Percentiles rank a stretch among this genome's conserved stretches.
phyloP scores from a whole-genome alignment of 1,140 invertebrate species.

The Hestina assimilis region DNA sequence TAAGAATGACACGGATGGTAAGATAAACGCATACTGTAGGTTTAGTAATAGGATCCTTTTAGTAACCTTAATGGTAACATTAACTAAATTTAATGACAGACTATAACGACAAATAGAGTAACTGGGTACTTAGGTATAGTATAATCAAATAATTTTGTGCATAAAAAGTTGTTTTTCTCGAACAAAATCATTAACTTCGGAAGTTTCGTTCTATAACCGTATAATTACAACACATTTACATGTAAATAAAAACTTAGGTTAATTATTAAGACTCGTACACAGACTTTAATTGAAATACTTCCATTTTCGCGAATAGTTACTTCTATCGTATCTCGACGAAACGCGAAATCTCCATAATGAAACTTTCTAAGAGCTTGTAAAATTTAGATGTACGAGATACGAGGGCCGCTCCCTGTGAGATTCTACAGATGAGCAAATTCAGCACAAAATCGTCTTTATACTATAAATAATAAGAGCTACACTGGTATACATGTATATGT shows the following conservation, averaged over 20 bases:
- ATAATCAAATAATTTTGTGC: no score
- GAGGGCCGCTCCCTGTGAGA: constrained; percentile 10
- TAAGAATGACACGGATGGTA: no score
- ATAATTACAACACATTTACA: not conserved
- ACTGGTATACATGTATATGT: not conserved
- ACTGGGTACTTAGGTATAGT: no score
- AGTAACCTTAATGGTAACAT: no score
- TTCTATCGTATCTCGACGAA: not conserved
- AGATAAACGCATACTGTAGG: no score
- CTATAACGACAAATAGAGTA: no score
- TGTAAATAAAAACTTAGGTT: not conserved
- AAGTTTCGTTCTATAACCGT: no score
- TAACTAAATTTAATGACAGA: no score
- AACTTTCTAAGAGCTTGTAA: constrained; percentile 34
- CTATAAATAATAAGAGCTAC: not conserved
- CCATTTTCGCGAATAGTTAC: not conserved
- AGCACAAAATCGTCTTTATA: not conserved
- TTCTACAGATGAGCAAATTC: not conserved
- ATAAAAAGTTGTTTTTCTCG: no score
- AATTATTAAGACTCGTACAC: not conserved
- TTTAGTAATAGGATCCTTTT: no score
- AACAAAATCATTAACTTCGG: no score
- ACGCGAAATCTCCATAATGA: constrained; percentile 13
- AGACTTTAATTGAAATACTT: constrained; percentile 1
- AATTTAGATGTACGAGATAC: constrained; percentile 23